Conservation (phyloP, 92 coral and sea anemone species). For the Palythoa heliodiscus region DNA sequence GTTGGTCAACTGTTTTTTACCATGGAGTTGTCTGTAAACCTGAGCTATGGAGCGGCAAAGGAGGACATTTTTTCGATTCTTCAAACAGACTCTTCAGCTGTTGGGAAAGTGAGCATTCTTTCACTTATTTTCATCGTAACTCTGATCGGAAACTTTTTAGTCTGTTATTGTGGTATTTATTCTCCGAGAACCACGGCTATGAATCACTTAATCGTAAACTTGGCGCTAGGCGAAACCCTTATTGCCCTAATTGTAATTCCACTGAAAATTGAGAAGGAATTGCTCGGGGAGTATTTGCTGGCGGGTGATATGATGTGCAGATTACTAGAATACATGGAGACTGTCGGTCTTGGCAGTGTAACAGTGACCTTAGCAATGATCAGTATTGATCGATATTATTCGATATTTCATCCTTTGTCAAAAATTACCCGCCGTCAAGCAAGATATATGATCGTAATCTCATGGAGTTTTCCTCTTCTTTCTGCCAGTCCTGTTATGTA, state of each 20-base stretch:
- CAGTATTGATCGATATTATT: constrained; percentile 85
- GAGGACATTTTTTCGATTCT: constrained; percentile 11
- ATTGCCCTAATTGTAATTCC: constrained; percentile 81
- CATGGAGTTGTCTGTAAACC: constrained; percentile 33
- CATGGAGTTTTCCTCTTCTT: constrained; percentile 93
- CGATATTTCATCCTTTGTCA: constrained; percentile 82
- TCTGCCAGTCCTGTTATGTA: constrained; percentile 91
- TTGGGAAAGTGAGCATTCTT: constrained; percentile 81
- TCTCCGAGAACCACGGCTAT: constrained; percentile 92
- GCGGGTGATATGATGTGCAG: constrained; percentile 79
- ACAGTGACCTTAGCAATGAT: constrained; percentile 83
- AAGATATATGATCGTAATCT: constrained; percentile 86
- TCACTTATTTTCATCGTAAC: constrained; percentile 71
- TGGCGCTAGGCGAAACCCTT: constrained; percentile 87
- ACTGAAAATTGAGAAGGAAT: constrained; percentile 74
- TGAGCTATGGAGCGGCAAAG: constrained; percentile 15
- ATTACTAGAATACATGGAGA: constrained; percentile 84
- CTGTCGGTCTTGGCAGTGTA: constrained; percentile 86
- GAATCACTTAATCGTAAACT: constrained; percentile 93
- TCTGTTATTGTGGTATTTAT: constrained; percentile 91
- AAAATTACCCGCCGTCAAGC: constrained; percentile 97
- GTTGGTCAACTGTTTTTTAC: not conserved
- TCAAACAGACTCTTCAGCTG: constrained; percentile 48
- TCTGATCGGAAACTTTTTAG: constrained; percentile 80
- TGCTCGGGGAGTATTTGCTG: constrained; percentile 64